These are phyloP conservation scores for Melanogrammus aeglefinus DNA, from an alignment of 2,797 vertebrate species.

Conservation along the genomic window DNA sequence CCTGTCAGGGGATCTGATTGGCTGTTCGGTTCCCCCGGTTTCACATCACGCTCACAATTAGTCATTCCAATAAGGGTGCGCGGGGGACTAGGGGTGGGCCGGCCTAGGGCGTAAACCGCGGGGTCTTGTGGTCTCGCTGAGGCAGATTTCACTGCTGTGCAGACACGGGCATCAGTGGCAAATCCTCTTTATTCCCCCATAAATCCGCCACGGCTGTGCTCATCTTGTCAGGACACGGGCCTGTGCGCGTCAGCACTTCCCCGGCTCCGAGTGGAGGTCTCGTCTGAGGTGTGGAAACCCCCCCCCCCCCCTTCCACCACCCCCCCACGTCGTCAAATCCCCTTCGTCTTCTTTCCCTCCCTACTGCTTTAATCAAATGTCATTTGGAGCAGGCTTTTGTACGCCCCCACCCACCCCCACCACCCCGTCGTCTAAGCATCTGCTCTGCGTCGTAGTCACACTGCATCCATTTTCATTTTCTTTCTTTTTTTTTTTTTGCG, in stretches of 20 bases:
- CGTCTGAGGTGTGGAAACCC: constrained; percentile 36
- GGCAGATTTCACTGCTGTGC: constrained; percentile 56
- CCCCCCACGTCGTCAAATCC: neutral
- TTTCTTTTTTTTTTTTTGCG: neutral
- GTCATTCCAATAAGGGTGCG: constrained; percentile 59
- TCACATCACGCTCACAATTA: constrained; percentile 67
- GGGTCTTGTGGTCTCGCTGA: constrained; percentile 40
- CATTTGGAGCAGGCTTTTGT: neutral
- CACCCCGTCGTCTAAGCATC: neutral
- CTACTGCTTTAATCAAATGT: neutral
- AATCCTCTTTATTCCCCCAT: constrained; percentile 75
- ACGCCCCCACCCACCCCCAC: neutral
- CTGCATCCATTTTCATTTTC: neutral
- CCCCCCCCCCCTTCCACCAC: neutral
- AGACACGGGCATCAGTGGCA: constrained; percentile 68
- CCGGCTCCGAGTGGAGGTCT: constrained; percentile 33
- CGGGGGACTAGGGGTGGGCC: neutral
- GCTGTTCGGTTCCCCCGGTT: constrained; percentile 37
- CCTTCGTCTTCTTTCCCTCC: neutral
- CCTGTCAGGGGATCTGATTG: constrained; percentile 43
- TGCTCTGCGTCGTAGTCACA: neutral
- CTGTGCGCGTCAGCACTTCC: constrained; percentile 61
- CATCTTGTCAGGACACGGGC: constrained; percentile 63
- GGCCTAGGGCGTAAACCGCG: constrained; percentile 57
- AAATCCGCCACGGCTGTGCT: constrained; percentile 68